Evolutionary conservation across 2,888 invertebrate genomes (phyloP), one percentile per base, ranked within the genome.

Genomic region (Lasioglossum leucozonium): DNA sequence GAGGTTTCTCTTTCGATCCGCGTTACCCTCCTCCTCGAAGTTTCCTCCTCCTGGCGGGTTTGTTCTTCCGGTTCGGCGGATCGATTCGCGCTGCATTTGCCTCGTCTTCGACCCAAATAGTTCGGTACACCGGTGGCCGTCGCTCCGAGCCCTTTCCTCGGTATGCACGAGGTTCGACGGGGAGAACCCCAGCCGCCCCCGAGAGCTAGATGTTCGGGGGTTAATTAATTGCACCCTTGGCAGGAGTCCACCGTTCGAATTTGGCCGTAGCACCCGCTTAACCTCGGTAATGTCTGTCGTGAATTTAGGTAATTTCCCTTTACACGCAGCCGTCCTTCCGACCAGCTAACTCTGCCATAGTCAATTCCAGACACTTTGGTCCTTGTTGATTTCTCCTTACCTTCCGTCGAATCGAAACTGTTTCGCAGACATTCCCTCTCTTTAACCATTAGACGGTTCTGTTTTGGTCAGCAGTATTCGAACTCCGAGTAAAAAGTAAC

Each of bases 171-270:
- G n/a, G n/a, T n/a, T 62, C 22, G 22, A 18, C 40, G 18, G 78
- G 62, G 67, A 72, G 73, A 72, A 58, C 30, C 69, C 37, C 37
- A 69, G 74, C n/a, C 51, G 51, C 42, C 55, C 22, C 26, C 47
- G 69, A 71, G 65, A 75, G 67, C 69, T 40, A 65, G 55, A 83
- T 77, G 71, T 72, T 84, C 84, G 37, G 86, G 87, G 91, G 91
- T 93, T 92, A 93, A 93, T 93, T 93, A 92, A 93, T 93, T 88
- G 91, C 89, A 91, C 91, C 89, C 92, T 92, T 93, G 93, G 93
- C 93, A 93, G 89, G 76, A 88, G 90, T 92, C 92, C 92, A 93
- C 91, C 72, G 83, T 87, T 86, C 88, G 89, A 90, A 91, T 91
- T 87, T 88, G 84, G 81, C 82, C 88, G 74, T 89, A 85, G 85